These are phyloP conservation scores for Mesoclemmys tuberculata DNA, from an alignment of 2,113 vertebrate species.

Conservation along the genomic window DNA sequence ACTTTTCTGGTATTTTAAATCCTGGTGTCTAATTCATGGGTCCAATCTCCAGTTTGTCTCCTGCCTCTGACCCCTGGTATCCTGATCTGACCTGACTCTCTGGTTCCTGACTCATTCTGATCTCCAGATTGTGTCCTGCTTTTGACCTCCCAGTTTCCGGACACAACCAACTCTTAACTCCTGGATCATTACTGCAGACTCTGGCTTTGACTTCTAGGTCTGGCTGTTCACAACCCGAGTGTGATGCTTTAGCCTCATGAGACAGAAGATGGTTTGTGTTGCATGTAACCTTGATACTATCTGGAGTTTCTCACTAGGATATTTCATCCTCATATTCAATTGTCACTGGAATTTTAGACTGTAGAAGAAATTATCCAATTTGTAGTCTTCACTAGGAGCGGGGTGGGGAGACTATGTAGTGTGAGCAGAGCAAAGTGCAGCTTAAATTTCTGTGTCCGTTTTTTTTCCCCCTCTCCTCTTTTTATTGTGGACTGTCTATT, in stretches of 20 bases:
- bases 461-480: constrained; percentile 12
- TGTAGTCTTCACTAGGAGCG: not conserved
- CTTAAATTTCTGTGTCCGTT: constrained; percentile 27
- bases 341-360: not conserved
- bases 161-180: not conserved
- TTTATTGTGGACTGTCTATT: constrained; percentile 14
- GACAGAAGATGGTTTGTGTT: not conserved
- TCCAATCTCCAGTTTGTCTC: not conserved
- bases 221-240: not conserved
- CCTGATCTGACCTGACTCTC: not conserved
- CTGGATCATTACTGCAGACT: not conserved
- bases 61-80: not conserved
- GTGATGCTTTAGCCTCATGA: not conserved
- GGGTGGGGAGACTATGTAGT: not conserved
- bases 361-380: not conserved
- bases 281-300: not conserved
- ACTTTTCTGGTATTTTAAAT: not conserved
- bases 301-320: not conserved
- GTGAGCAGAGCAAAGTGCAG: constrained; percentile 1
- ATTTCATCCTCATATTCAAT: not conserved
- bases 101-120: too few species aligned
- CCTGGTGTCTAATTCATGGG: not conserved
- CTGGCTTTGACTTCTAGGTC: not conserved
- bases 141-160: too few species aligned
- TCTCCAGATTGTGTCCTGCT: too few species aligned